A percentile compares a stretch with the other conserved stretches of the same genome.
These are phyloP conservation scores for Calcarius ornatus DNA, from an alignment of 2,113 vertebrate genomes.

Conservation along the genomic window DNA sequence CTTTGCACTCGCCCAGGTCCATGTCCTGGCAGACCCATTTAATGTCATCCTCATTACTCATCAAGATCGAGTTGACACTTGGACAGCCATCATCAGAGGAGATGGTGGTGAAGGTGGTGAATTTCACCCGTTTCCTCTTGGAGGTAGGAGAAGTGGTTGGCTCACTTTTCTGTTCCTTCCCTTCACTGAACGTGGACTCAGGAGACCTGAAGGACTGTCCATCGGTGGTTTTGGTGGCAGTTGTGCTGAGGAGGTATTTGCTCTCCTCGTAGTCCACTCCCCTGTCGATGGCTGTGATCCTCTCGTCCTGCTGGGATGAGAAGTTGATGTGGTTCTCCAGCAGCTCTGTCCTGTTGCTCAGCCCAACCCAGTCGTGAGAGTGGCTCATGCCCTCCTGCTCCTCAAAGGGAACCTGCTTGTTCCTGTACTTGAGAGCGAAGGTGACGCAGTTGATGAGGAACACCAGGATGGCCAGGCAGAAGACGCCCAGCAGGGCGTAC, in stretches of 20 bases:
- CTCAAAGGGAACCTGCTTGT: slow-evolving; percentile 82
- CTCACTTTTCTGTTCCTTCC: slow-evolving; percentile 73
- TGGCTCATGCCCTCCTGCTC: slow-evolving; percentile 85
- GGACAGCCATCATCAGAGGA: slow-evolving; percentile 76
- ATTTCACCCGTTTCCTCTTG: slow-evolving; percentile 92
- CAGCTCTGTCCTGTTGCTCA: slow-evolving; percentile 86
- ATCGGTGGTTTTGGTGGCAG: slow-evolving; percentile 9
- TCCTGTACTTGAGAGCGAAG: slow-evolving; percentile 86
- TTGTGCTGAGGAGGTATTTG: slow-evolving; percentile 67
- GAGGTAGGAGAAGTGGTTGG: slow-evolving; percentile 88
- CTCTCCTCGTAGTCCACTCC: slow-evolving; percentile 81
- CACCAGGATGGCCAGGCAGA: slow-evolving; percentile 91
- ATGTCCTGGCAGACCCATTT: slow-evolving; percentile 89
- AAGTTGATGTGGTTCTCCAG: slow-evolving; percentile 82
- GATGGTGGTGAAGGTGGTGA: slow-evolving; percentile 88
- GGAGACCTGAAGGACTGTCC: slow-evolving; percentile 62
- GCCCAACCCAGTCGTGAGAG: slow-evolving; percentile 91
- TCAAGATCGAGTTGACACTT: slow-evolving; percentile 62
- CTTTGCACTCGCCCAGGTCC: slow-evolving; percentile 74
- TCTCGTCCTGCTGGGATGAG: slow-evolving; percentile 78
- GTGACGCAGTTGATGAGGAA: slow-evolving; percentile 89
- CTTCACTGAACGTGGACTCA: background rate
- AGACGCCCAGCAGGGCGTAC: slow-evolving; percentile 90
- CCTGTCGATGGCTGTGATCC: slow-evolving; percentile 82
- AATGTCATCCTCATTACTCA: slow-evolving; percentile 78